Evolutionary conservation across 2,888 invertebrate species (phyloP).

Genomic region (Gymnosoma rotundatum): DNA sequence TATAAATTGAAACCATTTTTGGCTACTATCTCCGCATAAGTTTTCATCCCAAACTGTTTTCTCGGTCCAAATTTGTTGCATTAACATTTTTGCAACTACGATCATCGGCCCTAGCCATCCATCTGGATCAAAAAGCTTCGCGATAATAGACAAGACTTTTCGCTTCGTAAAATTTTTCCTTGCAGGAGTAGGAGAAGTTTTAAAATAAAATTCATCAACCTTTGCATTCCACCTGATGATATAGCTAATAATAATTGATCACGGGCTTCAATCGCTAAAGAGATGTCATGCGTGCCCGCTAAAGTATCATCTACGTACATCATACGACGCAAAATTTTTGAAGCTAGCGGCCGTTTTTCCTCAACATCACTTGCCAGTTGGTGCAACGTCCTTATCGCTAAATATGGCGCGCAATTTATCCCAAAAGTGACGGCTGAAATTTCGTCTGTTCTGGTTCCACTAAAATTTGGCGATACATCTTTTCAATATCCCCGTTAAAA

Average conservation of each 20-base stretch:
- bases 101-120: constrained; percentile 23
- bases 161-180: not conserved
- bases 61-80: constrained; percentile 27
- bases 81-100: constrained; percentile 24
- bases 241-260: not conserved
- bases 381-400: not conserved
- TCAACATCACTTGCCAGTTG: not conserved
- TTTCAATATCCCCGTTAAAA: constrained; percentile 40
- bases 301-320: constrained; percentile 33
- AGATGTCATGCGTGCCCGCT: constrained; percentile 24
- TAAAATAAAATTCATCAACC: constrained; percentile 1
- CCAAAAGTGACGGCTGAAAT: not conserved
- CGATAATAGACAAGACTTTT: constrained; percentile 11
- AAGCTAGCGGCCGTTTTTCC: no score
- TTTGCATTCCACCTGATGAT: constrained; percentile 7
- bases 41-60: constrained; percentile 14
- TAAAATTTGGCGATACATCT: constrained; percentile 20
- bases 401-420: not conserved
- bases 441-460: not conserved
- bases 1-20: constrained; percentile 26
- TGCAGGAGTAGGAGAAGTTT: not conserved
- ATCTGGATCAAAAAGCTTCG: constrained; percentile 25
- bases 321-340: no score
- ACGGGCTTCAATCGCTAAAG: not conserved
- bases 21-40: not conserved